Conservation (phyloP, 2,888 invertebrate genomes). For the Eristalinus sepulchralis region DNA sequence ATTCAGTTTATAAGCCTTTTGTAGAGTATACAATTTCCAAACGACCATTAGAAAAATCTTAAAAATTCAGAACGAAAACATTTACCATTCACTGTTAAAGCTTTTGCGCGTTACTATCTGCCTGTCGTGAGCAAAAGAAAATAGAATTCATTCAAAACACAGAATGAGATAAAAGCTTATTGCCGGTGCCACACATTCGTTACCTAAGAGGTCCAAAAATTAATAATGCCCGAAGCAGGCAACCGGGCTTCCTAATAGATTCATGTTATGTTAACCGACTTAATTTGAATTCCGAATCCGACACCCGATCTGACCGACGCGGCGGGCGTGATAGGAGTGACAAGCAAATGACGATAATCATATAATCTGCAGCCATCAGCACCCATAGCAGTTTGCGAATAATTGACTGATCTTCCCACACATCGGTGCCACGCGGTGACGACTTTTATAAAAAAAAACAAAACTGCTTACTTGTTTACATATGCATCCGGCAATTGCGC, state of each 20-base stretch:
- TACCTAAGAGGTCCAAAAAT: not conserved
- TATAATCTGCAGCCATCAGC: constrained; percentile 36
- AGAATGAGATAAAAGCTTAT: constrained; percentile 30
- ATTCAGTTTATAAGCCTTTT: no score
- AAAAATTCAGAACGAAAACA: not conserved
- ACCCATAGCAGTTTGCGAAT: not conserved
- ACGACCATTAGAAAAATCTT: no score
- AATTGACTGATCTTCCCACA: not conserved
- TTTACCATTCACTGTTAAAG: constrained; percentile 8
- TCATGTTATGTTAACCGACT: constrained; percentile 3
- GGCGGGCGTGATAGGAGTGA: constrained; percentile 7
- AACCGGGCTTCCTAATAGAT: not conserved
- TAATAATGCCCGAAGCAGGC: not conserved
- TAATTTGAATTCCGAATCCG: not conserved
- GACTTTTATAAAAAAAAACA: constrained; percentile 41
- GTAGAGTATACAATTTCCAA: no score
- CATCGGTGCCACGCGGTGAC: not conserved
- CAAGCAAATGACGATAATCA: constrained; percentile 23
- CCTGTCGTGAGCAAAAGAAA: not conserved
- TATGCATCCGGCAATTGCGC: not conserved
- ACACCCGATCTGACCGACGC: not conserved
- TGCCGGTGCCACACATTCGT: not conserved
- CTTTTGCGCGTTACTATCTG: not conserved
- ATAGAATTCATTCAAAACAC: not conserved
- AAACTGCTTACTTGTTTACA: constrained; percentile 24